These are phyloP conservation scores for Potorous gilbertii DNA, from an alignment of 2,797 vertebrate species.

Conservation along the genomic window DNA sequence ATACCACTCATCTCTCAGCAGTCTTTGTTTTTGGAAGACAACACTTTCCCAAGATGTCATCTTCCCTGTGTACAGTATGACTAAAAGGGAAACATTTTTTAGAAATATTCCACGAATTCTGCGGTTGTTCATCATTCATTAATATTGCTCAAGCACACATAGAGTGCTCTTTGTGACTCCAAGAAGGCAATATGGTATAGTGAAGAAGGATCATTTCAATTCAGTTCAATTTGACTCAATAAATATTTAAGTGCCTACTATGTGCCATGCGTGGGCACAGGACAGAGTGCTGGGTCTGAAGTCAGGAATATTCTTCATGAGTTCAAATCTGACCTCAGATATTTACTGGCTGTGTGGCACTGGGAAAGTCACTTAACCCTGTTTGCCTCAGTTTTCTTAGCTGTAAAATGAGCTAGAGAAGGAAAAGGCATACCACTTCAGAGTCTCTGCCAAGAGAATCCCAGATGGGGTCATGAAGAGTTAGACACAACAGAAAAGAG, in stretches of 20 bases:
- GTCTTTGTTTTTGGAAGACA: not conserved
- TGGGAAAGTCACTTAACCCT: too few species aligned
- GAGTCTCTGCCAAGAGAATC: too few species aligned
- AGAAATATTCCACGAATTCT: not conserved
- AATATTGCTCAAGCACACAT: not conserved
- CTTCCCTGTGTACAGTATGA: not conserved
- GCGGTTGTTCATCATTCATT: not conserved
- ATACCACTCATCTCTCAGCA: not conserved
- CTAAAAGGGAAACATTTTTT: not conserved
- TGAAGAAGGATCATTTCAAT: not conserved
- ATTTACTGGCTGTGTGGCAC: too few species aligned
- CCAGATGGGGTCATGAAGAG: too few species aligned
- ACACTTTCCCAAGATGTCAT: not conserved
- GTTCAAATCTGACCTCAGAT: not conserved
- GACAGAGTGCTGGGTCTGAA: not conserved
- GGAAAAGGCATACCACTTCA: too few species aligned
- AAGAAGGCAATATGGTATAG: not conserved
- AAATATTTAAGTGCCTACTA: not conserved
- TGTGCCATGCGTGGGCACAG: not conserved
- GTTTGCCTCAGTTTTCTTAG: too few species aligned
- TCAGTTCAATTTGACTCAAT: not conserved
- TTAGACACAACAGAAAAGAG: too few species aligned
- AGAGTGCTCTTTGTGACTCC: not conserved
- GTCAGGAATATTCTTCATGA: not conserved
- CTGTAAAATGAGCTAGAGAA: too few species aligned